Percentiles rank a stretch among this genome's conserved stretches.
These are phyloP conservation scores for Spatulosminthurus flaviceps DNA, from an alignment of 2,888 invertebrate genomes.

Conservation along the genomic window DNA sequence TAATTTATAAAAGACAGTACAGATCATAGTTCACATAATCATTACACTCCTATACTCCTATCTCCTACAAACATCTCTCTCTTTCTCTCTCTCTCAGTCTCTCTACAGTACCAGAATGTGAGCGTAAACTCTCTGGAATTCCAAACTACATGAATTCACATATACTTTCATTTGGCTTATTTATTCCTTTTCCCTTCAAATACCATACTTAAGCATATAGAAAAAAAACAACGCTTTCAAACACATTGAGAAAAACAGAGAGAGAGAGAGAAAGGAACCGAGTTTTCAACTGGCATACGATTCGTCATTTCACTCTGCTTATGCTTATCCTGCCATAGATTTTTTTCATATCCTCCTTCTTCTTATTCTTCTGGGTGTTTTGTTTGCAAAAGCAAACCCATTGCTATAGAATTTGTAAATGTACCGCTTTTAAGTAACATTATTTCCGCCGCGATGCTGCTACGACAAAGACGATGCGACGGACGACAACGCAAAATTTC, in stretches of 20 bases:
- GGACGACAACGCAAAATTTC: constrained; percentile 6
- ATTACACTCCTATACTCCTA: background rate
- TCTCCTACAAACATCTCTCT: too few relatives aligned
- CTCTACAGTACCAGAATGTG: background rate
- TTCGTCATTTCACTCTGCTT: constrained; percentile 20
- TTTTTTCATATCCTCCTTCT: background rate
- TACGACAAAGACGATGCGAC: constrained; percentile 16
- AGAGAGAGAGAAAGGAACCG: background rate
- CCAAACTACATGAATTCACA: background rate
- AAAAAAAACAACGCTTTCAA: background rate
- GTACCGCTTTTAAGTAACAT: constrained; percentile 23
- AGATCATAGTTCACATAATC: constrained; percentile 35
- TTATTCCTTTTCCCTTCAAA: constrained; percentile 15
- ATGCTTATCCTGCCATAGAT: background rate
- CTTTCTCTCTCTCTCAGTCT: too few relatives aligned
- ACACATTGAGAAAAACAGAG: background rate
- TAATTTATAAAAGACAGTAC: constrained; percentile 35
- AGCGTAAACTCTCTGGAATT: constrained; percentile 5
- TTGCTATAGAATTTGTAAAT: constrained; percentile 18
- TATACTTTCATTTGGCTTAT: constrained; percentile 31
- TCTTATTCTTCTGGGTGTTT: constrained; percentile 4
- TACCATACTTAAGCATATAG: background rate
- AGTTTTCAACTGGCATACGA: constrained; percentile 11
- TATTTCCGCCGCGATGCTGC: constrained; percentile 27
- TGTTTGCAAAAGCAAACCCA: background rate